Evolutionary conservation across 2,888 invertebrate genomes (phyloP).

Genomic region (Andrena marginata): DNA sequence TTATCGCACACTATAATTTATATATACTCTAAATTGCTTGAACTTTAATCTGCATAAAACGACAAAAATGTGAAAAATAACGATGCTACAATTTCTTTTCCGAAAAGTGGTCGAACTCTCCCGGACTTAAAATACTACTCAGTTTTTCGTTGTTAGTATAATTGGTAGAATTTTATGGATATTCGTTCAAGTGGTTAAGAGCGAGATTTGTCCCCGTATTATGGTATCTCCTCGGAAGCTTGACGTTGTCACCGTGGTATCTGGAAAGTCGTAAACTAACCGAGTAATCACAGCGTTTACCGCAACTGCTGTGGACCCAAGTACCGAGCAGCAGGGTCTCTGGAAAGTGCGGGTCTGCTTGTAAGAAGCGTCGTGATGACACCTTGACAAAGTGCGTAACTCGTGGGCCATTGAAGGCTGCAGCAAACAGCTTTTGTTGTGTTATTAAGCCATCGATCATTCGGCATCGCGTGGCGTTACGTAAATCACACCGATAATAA

Average conservation of each 20-base stretch:
- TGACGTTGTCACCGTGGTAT: slow-evolving; percentile 32
- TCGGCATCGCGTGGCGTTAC: slow-evolving; percentile 19
- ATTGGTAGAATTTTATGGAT: too few species aligned
- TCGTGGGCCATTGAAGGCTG: neutral
- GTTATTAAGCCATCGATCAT: slow-evolving; percentile 37
- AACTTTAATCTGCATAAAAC: too few species aligned
- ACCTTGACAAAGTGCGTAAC: slow-evolving; percentile 36
- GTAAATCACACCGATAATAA: slow-evolving; percentile 13
- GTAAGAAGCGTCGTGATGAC: slow-evolving; percentile 38
- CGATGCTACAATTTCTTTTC: too few species aligned
- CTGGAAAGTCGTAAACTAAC: slow-evolving; percentile 43
- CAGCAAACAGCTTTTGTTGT: slow-evolving; percentile 42
- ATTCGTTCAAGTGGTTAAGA: too few species aligned
- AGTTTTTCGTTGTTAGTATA: too few species aligned
- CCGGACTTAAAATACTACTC: too few species aligned
- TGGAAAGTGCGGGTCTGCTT: slow-evolving; percentile 16
- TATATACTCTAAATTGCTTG: too few species aligned
- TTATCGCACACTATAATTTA: too few species aligned
- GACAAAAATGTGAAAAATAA: too few species aligned
- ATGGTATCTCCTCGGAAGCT: neutral
- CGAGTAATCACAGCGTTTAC: slow-evolving; percentile 51
- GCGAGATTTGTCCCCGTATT: neutral
- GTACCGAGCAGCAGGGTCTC: slow-evolving; percentile 12
- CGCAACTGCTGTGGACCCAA: slow-evolving; percentile 30
- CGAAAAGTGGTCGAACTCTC: too few species aligned